Evolutionary conservation across 2,797 vertebrate genomes (phyloP), one percentile per base, ranked within the genome.

Genomic region (Danio aesculapii): DNA sequence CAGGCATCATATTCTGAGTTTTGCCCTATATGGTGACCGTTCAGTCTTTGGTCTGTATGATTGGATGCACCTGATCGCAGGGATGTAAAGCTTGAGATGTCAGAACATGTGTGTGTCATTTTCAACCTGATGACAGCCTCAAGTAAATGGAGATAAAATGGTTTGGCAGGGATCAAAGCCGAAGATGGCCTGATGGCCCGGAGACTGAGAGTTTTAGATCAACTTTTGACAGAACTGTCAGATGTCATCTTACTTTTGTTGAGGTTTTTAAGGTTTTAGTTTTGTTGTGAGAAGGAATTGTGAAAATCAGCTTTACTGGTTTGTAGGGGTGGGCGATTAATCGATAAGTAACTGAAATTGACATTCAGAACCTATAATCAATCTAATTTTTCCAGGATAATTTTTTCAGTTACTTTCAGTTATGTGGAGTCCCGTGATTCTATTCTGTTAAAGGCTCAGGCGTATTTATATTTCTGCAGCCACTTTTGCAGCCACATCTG

Each of bases 1-100:
- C 43, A 77, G 53, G 55, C 43, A 58, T 77, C 75, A 77, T 59
- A 68, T 76, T 55, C 12, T 66, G 8, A 11, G 61, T 16, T 3
- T 46, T 76, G 50, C 61, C 49, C 61, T 55, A 49, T 46, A 14
- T 46, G 50, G 13, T 66, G 62, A 66, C 61, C 49, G 30, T 6
- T 75, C n/a, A 43, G 74, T 13, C 14, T 69, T 53, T 64, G 44
- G 55, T 63, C n/a, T 66, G 16, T 64, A 53, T 76, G 30, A 64
- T 43, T 53, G 3, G 19, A 13, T 4, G 10, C 13, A 11, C 12
- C 39, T 57, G 62, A 77, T 77, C 30, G n/a, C 19, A 58, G 17
- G 17, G 52, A 58, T 64, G 17, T 75, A 19, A 75, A 41, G 10
- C 57, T n/a, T 62, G 17, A 50, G 16, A 75, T 64, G 59, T 76